Evolutionary conservation across 2,113 vertebrate species (phyloP), one percentile per base, ranked within the genome.

Genomic region (Callocephalon fimbriatum): DNA sequence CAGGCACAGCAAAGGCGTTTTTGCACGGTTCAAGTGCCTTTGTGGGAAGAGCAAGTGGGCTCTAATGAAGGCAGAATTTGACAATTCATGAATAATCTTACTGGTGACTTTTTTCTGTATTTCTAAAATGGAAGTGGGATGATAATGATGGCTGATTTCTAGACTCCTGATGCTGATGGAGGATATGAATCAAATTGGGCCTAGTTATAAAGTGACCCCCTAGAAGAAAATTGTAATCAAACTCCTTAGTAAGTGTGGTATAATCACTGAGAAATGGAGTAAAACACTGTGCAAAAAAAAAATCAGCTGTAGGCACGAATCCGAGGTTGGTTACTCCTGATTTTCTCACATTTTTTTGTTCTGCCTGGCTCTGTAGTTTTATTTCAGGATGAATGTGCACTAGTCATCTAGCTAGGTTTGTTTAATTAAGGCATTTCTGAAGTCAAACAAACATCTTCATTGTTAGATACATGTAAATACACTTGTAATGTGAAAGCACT

Each of bases 191-290:
- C 90, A 95, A 95, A 97, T 78, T 96, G 13, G 63, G 38, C 68
- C 79, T 95, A 79, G 91, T 95, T 96, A 96, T 91, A 92, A 97
- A 96, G 97, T 73, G 26, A 95, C 85, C 51, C 88, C 76, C 92
- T 91, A 83, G 82, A 92, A 97, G 70, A 94, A 90, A 97, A 97
- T 95, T 93, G 88, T 96, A 95, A 94, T 97, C 88, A 95, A 54
- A 80, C 44, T 92, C 63, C 59, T 94, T 86, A 83, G 85, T 63
- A 86, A 83, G 85, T 63, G 65, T 48, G 53, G 81, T 84, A 67
- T 81, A 97, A 90, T 84, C 18, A 3, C 76, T 82, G 66, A 61
- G 86, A 45, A 92, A 47, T 66, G 74, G 65, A 95, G 65, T 65
- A 88, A 87, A 81, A 95, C 15, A 16, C 66, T 74, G 66, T 91